Evolutionary conservation across 1,140 invertebrate species (phyloP), one percentile per base, ranked within the genome.

Genomic region (Sitodiplosis mosellana): DNA sequence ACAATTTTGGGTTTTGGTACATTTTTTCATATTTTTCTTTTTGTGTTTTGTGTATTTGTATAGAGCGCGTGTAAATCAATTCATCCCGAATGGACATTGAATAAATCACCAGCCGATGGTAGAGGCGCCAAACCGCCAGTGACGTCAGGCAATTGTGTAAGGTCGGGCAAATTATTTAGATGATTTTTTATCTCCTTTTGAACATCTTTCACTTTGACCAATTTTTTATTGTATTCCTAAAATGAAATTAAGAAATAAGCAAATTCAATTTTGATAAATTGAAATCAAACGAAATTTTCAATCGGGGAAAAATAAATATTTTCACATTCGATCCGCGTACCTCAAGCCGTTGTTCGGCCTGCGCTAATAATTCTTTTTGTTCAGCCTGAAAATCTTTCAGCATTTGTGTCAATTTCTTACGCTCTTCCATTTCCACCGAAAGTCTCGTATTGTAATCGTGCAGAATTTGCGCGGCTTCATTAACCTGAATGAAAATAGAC

Each of bases 81-180:
- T 27, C 27, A 17, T n/a, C 11, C 22, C 18, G 43, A 54, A 59
- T 69, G 64, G 56, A 77, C 61, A 53, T 74, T 87, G 66, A 96
- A 95, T 6, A 97, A 73, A 69, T 95, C 89, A 1, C 90, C 89
- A 40, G 90, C 90, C 8, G 89, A 93, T 17, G 92, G 91, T 50
- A 96, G 67, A 1, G 92, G 91, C 11, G 87, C 85, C 14, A 94
- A 63, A 2, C 87, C 87, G 36, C 85, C 86, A 2, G 85, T 91
- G 0, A 94, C 85, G 57, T 89, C 84, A 0, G 90, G 89, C 50
- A 95, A 65, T 54, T 87, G 78, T 1, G 83, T 89, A 38, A 96
- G 71, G 66, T 96, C 90, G 0, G 91, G 91, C 51, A 96, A 68
- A 68, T 88, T 94, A 47, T 87, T 81, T 54, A 95, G 78, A 66